Evolutionary conservation across 2,113 vertebrate species (phyloP).

Genomic region (Sceloporus tristichus): DNA sequence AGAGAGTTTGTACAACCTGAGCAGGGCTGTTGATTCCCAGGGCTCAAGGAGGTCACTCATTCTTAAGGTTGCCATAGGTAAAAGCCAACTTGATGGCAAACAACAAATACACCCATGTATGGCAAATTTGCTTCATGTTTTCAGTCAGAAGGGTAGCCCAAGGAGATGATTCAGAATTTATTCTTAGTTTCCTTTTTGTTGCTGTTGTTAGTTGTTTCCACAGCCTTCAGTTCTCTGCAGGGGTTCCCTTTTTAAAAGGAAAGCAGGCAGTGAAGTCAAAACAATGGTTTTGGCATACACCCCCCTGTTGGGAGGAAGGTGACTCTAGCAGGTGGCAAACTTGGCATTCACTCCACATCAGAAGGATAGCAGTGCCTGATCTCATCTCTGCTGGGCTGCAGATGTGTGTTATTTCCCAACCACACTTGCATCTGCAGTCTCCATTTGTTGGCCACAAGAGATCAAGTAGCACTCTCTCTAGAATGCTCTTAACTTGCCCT

Average conservation of each 20-base stretch:
- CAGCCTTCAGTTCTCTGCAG: slow-evolving; percentile 27
- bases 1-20: too few relatives aligned
- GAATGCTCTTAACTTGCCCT: not conserved
- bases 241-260: slow-evolving; percentile 67
- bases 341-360: not conserved
- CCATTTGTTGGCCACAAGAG: slow-evolving; percentile 36
- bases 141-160: slow-evolving; percentile 18
- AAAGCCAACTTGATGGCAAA: too few relatives aligned
- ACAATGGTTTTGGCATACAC: not conserved
- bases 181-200: slow-evolving; percentile 61
- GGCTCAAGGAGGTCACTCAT: too few relatives aligned
- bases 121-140: slow-evolving; percentile 57
- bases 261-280: slow-evolving; percentile 49
- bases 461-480: not conserved
- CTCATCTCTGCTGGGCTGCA: not conserved
- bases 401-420: accelerated
- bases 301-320: not conserved
- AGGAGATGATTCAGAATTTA: slow-evolving; percentile 59
- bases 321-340: accelerated
- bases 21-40: too few relatives aligned
- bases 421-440: not conserved
- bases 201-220: too few relatives aligned
- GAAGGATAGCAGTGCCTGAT: slow-evolving; percentile 5
- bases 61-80: too few relatives aligned
- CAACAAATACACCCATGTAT: too few relatives aligned